Evolutionary conservation across 2,888 invertebrate species (phyloP), one percentile per base, ranked within the genome.

Genomic region (Macrostomum cliftonense): DNA sequence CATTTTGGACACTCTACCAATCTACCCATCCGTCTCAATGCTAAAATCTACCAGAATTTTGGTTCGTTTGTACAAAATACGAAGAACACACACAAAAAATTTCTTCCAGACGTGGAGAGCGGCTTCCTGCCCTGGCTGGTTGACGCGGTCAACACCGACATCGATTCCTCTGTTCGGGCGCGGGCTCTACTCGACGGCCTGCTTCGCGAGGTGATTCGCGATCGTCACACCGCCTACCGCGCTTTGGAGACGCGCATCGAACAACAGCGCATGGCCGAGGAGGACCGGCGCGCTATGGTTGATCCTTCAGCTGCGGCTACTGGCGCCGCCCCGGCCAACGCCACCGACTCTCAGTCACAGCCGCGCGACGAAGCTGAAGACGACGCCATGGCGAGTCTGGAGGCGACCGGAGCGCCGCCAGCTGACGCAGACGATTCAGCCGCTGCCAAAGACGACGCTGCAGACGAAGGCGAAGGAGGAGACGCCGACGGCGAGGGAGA

Each of bases 111-210:
- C 56, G 64, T 71, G 79, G 83, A 71, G 54, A 65, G 66, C 58
- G 78, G 79, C 48, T 83, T 85, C 72, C 78, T 83, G 76, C 84
- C 86, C 46, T 87, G 86, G 87, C 72, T 88, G 56, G 79, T 82
- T 72, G 77, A 77, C 47, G 81, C 83, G 68, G 85, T 87, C 44
- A 78, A 81, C 45, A 74, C 76, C 53, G 83, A 86, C 72, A 76
- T 88, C 61, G 80, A 82, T 59, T 79, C 79, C 53, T 78, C 83
- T 70, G 78, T 84, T 56, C 79, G 81, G 60, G 83, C 83, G 56
- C 77, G 82, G 52, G 81, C 83, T 65, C 76, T 87, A 52, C 75
- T 88, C 46, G 79, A 81, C 58, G 81, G 81, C 78, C 68, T 72
- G 53, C 53, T 68, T 37, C 58, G 65, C 2, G 64, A 67, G 39